These are phyloP conservation scores for Hirtodrosophila alboralis DNA, from an alignment of 2,888 invertebrate species.

Conservation along the genomic window DNA sequence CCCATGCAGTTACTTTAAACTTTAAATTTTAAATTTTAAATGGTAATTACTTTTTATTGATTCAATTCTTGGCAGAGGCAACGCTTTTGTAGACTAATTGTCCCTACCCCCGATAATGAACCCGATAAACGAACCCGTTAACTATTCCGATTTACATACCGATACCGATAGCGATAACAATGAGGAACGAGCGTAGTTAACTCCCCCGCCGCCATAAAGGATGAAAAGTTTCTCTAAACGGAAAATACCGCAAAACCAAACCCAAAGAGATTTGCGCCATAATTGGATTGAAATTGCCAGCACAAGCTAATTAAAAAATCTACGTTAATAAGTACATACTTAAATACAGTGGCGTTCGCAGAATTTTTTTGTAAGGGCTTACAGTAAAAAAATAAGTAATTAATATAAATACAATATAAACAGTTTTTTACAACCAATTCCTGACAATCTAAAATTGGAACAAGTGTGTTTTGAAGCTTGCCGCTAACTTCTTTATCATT, in stretches of 20 bases:
- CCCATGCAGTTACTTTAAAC: slow-evolving; percentile 1
- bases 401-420: no score
- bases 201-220: slow-evolving; percentile 58
- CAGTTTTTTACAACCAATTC: no score
- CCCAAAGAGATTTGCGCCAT: slow-evolving; percentile 68
- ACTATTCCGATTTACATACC: slow-evolving; percentile 27
- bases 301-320: slow-evolving; percentile 31
- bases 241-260: slow-evolving; percentile 17
- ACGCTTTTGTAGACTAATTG: slow-evolving; percentile 63
- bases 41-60: slow-evolving; percentile 36
- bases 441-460: no score
- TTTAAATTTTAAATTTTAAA: no score
- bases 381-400: no score
- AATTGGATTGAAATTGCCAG: slow-evolving; percentile 50
- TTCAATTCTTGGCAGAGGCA: slow-evolving; percentile 62
- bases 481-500: no score
- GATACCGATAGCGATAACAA: slow-evolving; percentile 15
- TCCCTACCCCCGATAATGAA: slow-evolving; percentile 24
- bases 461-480: no score
- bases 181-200: slow-evolving; percentile 44
- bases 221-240: slow-evolving; percentile 22
- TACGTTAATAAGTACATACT: slow-evolving; percentile 28
- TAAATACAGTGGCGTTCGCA: no score
- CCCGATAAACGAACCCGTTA: slow-evolving; percentile 14
- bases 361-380: no score